Conservation (phyloP, 2,888 invertebrate genomes). For the Caenorhabditis auriculariae region DNA sequence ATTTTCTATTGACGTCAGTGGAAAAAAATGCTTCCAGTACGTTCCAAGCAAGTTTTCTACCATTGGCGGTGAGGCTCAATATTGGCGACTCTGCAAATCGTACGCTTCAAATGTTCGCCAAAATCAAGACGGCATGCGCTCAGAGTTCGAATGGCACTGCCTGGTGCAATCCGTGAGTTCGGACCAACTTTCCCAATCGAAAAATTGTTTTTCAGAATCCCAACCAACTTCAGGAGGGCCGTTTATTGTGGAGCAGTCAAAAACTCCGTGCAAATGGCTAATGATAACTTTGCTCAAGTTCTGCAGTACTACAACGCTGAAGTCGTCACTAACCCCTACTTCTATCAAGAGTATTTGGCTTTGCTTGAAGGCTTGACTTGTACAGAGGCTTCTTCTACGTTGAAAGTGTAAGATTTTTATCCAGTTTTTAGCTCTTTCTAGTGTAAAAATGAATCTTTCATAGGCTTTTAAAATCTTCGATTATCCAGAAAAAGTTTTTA, state of each 20-base stretch:
- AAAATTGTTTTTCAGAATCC: constrained; percentile 12
- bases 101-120: constrained; percentile 15
- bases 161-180: constrained; percentile 31
- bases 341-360: constrained; percentile 38
- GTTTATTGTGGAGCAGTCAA: constrained; percentile 38
- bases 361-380: constrained; percentile 31
- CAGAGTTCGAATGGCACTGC: constrained; percentile 28
- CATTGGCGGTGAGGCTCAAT: constrained; percentile 28
- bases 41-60: constrained; percentile 25
- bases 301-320: constrained; percentile 24
- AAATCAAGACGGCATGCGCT: constrained; percentile 20
- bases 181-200: not conserved
- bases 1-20: too few relatives aligned
- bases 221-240: constrained; percentile 30
- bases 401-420: constrained; percentile 8
- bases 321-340: constrained; percentile 31
- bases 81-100: constrained; percentile 24
- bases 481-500: too few relatives aligned
- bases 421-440: not conserved
- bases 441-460: not conserved
- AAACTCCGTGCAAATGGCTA: constrained; percentile 10
- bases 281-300: constrained; percentile 26
- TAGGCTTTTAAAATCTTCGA: too few relatives aligned
- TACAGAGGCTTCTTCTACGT: constrained; percentile 9
- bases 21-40: constrained; percentile 19